Evolutionary conservation across 2,888 invertebrate genomes (phyloP), one percentile per base, ranked within the genome.

Genomic region (Epicampocera succincta): DNA sequence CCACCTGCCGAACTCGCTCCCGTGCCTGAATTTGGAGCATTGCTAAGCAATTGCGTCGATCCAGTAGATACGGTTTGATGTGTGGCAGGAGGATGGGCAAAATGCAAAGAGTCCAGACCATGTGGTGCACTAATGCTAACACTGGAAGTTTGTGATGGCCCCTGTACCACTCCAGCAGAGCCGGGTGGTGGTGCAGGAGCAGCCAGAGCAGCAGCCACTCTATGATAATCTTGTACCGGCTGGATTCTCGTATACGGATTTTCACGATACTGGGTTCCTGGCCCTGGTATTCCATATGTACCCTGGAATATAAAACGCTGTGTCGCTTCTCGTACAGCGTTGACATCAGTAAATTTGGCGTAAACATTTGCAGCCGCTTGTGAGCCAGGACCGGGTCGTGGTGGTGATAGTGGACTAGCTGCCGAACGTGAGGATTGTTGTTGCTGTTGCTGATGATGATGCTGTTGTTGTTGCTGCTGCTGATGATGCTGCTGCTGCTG

Each of bases 11-110:
- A 84, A 78, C 83, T 84, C 54, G 84, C 85, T 78, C 81, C 85
- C 66, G 82, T 71, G 11, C 68, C 58, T 33, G 74, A 48, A 15
- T 69, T 78, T 15, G 84, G 83, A 1, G 86, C 85, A 61, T 77
- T 84, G 77, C 84, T 84, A 74, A 86, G 85, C 85, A 87, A 80
- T 78, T 86, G 87, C 54, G 85, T 85, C 42, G 86, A 79, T 54
- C 84, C 79, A 42, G 84, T 85, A 25, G 85, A 85, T 76, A 85
- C 84, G 71, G 85, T 75, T 82, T 85, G 85, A 93, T 81, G 84
- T 93, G 85, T 93, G 92, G 85, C 94, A 93, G 84, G 75, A 74
- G 84, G 89, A 95, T 92, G 89, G 95, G 92, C 74, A 95, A 95
- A 91, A 95, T 93, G 89, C 94, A 91, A 63, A 74, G 85, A 84